A percentile compares a stretch with the other conserved stretches of the same genome.
These are phyloP conservation scores for Petroica traversi DNA, from an alignment of 2,113 vertebrate genomes.

Conservation along the genomic window DNA sequence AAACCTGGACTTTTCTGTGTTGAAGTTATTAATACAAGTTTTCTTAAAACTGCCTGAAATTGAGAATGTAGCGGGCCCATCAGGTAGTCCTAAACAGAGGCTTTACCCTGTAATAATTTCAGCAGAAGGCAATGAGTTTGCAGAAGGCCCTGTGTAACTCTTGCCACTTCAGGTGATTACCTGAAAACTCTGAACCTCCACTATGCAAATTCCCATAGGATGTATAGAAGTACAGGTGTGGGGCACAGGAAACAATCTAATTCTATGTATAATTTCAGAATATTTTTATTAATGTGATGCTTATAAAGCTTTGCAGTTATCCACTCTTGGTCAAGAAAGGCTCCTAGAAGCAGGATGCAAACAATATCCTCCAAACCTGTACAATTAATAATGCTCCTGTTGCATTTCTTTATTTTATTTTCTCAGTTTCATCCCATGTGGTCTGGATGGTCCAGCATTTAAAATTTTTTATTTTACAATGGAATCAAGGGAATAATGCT, in stretches of 20 bases:
- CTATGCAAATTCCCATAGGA: not conserved
- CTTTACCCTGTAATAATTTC: not conserved
- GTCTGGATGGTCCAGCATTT: not conserved
- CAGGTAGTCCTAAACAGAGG: not conserved
- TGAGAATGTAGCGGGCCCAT: not conserved
- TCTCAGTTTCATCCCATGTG: not conserved
- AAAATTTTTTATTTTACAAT: not conserved
- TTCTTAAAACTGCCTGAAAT: not conserved
- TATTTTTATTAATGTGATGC: not conserved
- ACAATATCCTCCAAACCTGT: not conserved
- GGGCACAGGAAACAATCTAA: not conserved
- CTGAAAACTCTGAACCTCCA: not conserved
- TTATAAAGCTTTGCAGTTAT: not conserved
- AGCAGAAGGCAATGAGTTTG: not conserved
- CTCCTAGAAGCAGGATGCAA: not conserved
- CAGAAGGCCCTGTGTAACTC: not conserved
- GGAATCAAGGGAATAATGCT: not conserved
- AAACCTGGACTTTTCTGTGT: not conserved
- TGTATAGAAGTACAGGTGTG: not conserved
- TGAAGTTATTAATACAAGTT: not conserved
- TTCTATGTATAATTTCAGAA: not conserved
- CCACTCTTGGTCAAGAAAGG: not conserved
- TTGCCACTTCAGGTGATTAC: not conserved
- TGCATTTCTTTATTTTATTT: not conserved
- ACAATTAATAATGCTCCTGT: not conserved